These are phyloP conservation scores for Polydrusus pterygomalis DNA, from an alignment of 2,888 invertebrate species.

Conservation along the genomic window DNA sequence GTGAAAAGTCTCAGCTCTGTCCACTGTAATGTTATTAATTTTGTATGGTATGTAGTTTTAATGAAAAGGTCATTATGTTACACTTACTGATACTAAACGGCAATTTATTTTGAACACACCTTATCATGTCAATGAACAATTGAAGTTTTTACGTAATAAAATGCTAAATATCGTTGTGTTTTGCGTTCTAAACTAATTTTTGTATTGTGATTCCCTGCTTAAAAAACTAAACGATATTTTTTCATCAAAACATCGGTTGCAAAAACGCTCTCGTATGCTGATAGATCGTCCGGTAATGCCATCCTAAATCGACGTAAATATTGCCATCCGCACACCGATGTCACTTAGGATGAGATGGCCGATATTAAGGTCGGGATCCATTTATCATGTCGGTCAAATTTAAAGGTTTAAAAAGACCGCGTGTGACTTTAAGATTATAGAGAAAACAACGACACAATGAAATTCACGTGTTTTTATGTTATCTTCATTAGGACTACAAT, in stretches of 20 bases:
- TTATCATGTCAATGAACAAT: too few relatives aligned
- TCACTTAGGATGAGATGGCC: constrained; percentile 52
- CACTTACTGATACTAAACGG: too few relatives aligned
- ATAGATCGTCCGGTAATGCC: constrained; percentile 56
- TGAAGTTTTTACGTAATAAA: too few relatives aligned
- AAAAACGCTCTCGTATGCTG: constrained; percentile 50
- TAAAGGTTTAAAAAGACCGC: constrained; percentile 53
- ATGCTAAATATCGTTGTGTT: too few relatives aligned
- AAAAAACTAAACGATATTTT: constrained; percentile 16
- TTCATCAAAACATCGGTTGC: constrained; percentile 29
- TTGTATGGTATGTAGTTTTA: too few relatives aligned
- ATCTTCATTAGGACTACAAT: too few relatives aligned
- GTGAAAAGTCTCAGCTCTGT: too few relatives aligned
- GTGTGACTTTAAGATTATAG: constrained; percentile 50
- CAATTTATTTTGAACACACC: too few relatives aligned
- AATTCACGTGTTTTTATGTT: too few relatives aligned
- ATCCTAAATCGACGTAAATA: constrained; percentile 58
- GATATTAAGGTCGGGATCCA: constrained; percentile 53
- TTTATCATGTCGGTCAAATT: constrained; percentile 56
- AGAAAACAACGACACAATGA: constrained; percentile 1
- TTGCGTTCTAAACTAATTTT: too few relatives aligned
- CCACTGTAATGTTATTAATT: too few relatives aligned
- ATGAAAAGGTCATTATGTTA: too few relatives aligned
- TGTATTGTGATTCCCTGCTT: neutral
- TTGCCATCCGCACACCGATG: constrained; percentile 55